Evolutionary conservation across 2,113 vertebrate species (phyloP).

Genomic region (Peromyscus leucopus): DNA sequence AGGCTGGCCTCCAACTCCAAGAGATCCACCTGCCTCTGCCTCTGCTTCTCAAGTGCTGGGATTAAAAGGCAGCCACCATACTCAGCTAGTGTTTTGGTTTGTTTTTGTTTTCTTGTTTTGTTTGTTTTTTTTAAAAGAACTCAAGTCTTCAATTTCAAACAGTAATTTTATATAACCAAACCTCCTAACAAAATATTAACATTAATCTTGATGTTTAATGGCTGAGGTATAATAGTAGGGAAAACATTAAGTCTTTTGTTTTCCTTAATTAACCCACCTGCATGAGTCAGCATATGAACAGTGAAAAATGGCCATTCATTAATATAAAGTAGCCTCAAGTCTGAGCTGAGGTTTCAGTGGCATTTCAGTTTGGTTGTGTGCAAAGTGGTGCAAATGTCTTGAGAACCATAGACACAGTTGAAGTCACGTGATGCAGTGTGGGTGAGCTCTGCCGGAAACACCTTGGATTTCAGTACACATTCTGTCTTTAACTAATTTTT

Average conservation of each 20-base stretch:
- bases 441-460: background rate
- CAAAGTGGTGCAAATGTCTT: background rate
- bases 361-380: background rate
- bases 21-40: background rate
- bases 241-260: background rate
- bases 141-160: background rate
- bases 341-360: background rate
- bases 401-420: background rate
- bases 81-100: background rate
- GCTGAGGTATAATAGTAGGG: background rate
- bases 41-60: background rate
- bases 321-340: background rate
- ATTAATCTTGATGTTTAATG: background rate
- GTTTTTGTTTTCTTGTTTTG: no score
- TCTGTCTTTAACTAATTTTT: background rate
- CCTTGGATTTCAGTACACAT: background rate
- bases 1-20: background rate
- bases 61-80: background rate
- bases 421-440: background rate
- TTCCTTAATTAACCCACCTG: background rate
- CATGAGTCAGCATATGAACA: background rate
- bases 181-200: background rate
- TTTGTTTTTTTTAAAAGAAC: background rate
- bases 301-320: background rate
- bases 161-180: background rate